Evolutionary conservation across 2,888 invertebrate species (phyloP).

Genomic region (Temnothorax unifasciatus): DNA sequence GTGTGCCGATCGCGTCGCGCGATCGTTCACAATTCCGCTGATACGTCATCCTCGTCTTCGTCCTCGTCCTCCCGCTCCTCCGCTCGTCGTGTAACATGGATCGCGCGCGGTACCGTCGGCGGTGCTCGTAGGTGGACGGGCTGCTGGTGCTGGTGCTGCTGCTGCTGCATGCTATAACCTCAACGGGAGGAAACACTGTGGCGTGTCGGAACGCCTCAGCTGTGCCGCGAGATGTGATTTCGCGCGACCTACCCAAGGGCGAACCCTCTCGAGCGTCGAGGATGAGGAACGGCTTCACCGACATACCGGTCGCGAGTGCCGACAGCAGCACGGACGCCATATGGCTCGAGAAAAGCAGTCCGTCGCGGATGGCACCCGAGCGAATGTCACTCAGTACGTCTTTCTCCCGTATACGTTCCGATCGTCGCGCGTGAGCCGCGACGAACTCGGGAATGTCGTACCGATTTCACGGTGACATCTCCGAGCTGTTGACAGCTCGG

Average conservation of each 20-base stretch:
- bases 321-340: constrained; percentile 77
- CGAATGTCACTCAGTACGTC: constrained; percentile 74
- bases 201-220: constrained; percentile 26
- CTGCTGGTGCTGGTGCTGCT: neutral
- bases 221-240: constrained; percentile 70
- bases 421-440: neutral
- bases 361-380: constrained; percentile 70
- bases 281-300: constrained; percentile 75
- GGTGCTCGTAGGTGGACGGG: constrained; percentile 67
- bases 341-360: constrained; percentile 75
- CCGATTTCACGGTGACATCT: neutral
- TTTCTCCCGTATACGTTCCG: neutral
- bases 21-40: constrained; percentile 6
- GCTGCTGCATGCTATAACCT: constrained; percentile 66
- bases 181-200: constrained; percentile 44
- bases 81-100: constrained; percentile 71
- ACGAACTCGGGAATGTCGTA: neutral
- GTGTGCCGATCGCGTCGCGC: constrained; percentile 13
- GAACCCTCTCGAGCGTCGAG: constrained; percentile 51
- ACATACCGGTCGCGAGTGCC: constrained; percentile 73
- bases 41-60: constrained; percentile 36
- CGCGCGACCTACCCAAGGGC: constrained; percentile 23
- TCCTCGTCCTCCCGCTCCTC: constrained; percentile 27
- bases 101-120: constrained; percentile 68
- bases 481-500: neutral